Evolutionary conservation across 92 coral and sea anemone genomes (phyloP), one percentile per base, ranked within the genome.

Genomic region (Umimayanthus kanabou): DNA sequence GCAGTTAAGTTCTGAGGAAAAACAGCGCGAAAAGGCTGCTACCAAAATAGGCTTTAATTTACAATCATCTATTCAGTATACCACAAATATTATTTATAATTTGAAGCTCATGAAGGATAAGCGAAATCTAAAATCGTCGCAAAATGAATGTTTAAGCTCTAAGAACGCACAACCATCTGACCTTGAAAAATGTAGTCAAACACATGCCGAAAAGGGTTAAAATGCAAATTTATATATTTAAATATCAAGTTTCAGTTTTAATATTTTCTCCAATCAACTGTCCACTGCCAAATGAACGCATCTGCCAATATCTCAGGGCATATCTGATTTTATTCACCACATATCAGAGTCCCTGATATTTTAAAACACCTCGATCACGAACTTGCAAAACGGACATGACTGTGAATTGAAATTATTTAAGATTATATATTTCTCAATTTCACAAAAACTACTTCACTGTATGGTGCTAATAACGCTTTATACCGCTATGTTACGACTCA

Each of bases 181-280:
- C 39, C 42, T 71, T 71, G 37, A 33, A 13, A 50, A 25, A n/a
- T 39, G 22, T 25, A 18, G 39, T 39, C 20, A 74, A 74, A 18
- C 79, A 4, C 22, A 74, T 74, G 20, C 23, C 7, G 14, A 39
- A 16, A 39, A 22, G 42, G 45, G n/a, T 22, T 75, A 75, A 53
- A 75, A 75, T 75, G 79, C 53, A 75, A 75, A 75, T 75, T 39
- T 75, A 20, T 20, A 75, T 15, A 75, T 75, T 75, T 39, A 20
- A 39, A 9, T 75, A 39, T 75, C 30, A 20, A 39, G 30, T 20
- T 75, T 75, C 47, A 40, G 26, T 37, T 73, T 73, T 47, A 47
- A 47, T 10, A 37, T 39, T 73, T 73, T 39, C 9, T 43, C 50
- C 79, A 73, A 37, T 73, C 77, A 73, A 73, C 23, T 30, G 77